Evolutionary conservation across 2,888 invertebrate genomes (phyloP), one percentile per base, ranked within the genome.

Genomic region (Drosophila mulleri): DNA sequence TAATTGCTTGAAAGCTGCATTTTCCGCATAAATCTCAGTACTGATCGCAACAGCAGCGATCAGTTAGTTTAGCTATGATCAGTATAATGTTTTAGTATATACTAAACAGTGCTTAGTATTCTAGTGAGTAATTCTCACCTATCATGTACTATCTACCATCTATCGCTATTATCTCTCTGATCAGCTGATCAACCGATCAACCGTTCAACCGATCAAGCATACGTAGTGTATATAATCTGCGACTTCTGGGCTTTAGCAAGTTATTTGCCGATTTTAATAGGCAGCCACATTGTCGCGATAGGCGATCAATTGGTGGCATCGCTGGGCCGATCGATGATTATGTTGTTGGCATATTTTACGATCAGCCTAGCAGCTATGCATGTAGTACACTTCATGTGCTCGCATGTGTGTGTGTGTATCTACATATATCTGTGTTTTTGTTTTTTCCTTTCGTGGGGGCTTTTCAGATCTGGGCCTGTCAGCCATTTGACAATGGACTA

Each of bases 281-380:
- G 67, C 81, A 64, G 65, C 63, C 47, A 68, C 65, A 67, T 67
- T 79, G 83, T 73, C 72, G 71, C 86, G 75, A 78, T 72, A 72
- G 70, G 61, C 71, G 70, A 83, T 81, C 82, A 67, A 75, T 75
- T 57, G 73, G 62, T 56, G 39, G 63, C 29, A 58, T 54, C 62
- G 42, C 23, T 62, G 54, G 44, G 52, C 20, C 67, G 67, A 73
- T 82, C 80, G 72, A 67, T 77, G 87, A 85, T 85, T 89, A 89
- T 85, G 84, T 85, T 85, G 84, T 85, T 87, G 82, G 70, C 72
- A 77, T 72, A 77, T 82, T 84, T 84, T 82, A 87, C 82, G 84
- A 82, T 67, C 70, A 69, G 76, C 82, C 79, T 69, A 76, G 72
- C 67, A 79, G 87, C 85, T 45, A 67, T 74, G 71, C 58, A 64